Base-by-base conservation (phyloP, 2,113 vertebrate species). In the Setophaga kirtlandii region DNA sequence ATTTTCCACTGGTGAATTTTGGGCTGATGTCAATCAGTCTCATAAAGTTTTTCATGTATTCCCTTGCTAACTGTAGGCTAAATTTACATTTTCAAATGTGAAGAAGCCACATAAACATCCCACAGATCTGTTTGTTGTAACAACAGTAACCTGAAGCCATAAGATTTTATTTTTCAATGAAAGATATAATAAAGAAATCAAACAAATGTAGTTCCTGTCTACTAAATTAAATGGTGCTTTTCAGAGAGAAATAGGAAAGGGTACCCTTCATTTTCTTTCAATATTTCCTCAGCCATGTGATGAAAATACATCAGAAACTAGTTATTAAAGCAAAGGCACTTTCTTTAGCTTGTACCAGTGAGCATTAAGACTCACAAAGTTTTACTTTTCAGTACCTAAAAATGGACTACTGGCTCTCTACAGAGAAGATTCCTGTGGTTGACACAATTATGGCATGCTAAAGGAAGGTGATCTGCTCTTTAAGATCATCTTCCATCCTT, bases 111-210 rank as follows among this genome's bases (percentile, higher is more conserved):
- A 79, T 19, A 91, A 90, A 60, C 37, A 24, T 89, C 80, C 39
- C 64, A 71, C 27, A 79, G 68, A 46, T 84, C 33, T 94, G 58
- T 81, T 86, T 89, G 37, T 79, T 95, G 52, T 78, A 87, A 65
- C 35, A 93, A 59, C 60, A 41, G 65, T 59, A 65, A 69, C 58
- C 37, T 41, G 46, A 87, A 81, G 19, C 31, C 15, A 23, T 62
- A 64, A 52, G 24, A 47, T 68, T 89, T 88, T 75, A 52, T 64
- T 87, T 77, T 93, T 86, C 35, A 76, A 49, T 89, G 42, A 46
- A 82, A 95, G 69, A 83, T 84, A 79, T 81, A 41, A 12, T 94
- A 89, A 90, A 90, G 49, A 90, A 95, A 91, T 84, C 42, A 89
- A 95, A 94, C 44, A 94, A 93, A 78, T 64, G 12, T 49, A 46